Conservation (phyloP, 2,888 invertebrate species). For the Plusia festucae region DNA sequence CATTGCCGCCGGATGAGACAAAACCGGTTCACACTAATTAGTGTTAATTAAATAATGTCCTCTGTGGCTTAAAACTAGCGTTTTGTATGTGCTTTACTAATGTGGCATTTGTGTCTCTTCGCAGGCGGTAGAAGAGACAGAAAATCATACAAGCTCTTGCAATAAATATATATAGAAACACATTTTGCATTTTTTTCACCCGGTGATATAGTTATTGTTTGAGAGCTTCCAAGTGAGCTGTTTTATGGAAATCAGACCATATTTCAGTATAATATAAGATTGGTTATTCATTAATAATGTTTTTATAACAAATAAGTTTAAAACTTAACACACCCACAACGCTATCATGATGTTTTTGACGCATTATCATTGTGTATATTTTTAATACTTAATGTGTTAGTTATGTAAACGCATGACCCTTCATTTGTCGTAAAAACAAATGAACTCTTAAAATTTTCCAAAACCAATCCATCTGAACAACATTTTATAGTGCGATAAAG, state of each 20-base stretch:
- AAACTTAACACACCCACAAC: background rate
- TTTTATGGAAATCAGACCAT: background rate
- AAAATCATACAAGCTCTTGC: background rate
- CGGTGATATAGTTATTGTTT: background rate
- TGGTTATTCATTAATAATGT: background rate
- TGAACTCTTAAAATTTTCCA: too few species aligned
- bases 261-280: background rate
- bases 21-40: constrained; percentile 86
- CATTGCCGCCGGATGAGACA: constrained; percentile 67
- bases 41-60: constrained; percentile 88
- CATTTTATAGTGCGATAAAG: too few species aligned
- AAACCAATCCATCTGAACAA: too few species aligned
- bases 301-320: background rate
- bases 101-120: constrained; percentile 50
- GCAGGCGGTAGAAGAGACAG: constrained; percentile 34
- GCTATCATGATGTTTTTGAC: background rate
- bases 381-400: background rate
- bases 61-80: constrained; percentile 76
- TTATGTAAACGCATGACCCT: background rate
- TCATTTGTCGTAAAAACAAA: too few species aligned
- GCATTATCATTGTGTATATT: background rate
- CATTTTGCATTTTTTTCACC: background rate
- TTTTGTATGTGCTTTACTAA: constrained; percentile 65
- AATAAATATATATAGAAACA: background rate
- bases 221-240: too few species aligned